Base-by-base conservation (phyloP, 2,888 invertebrate genomes). In the Ennomos erosarius region DNA sequence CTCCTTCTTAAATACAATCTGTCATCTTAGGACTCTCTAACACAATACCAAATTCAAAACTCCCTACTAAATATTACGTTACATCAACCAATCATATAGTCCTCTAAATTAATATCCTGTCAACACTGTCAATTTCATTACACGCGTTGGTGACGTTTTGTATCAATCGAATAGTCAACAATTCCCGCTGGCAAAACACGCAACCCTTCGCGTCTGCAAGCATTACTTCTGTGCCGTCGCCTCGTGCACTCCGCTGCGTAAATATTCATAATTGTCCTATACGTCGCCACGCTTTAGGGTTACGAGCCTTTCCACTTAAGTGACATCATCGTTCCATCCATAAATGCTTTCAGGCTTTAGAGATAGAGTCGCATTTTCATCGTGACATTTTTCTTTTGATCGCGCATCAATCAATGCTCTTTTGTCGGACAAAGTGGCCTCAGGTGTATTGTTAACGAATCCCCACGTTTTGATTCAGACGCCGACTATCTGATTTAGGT, bases 261-360 rank as follows among this genome's bases (percentile, higher is more conserved):
- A 87, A 88, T 87, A 88, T 85, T 84, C 86, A 78, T 79, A 79
- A 87, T 85, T 79, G 79, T 76, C 67, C 70, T 71, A 67, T 71
- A 67, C 63, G 65, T 70, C 64, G 69, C 64, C 66, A 74, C 73
- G 67, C 70, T 77, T 77, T 75, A 71, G 77, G 81, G 80, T 76
- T 71, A 73, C 67, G 63, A 52, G 64, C 59, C 65, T 60, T 46
- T 59, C 59, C 56, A 65, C 66, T 62, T 64, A 66, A 69, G 68
- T 66, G 55, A 69, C 55, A 67, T 52, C 57, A 50, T 57, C 44
- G 42, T 58, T 49, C 34, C 40, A 49, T n/a, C 11, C 63, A 66
- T 73, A 62, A 59, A 62, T 62, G 62, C 68, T 65, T 61, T 71
- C 50, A 42, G 33, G 8, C 1, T 55, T n/a, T 46, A 40, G 16